phyloP scores from a whole-genome alignment of 2,113 vertebrate genomes.

The Hassar affinis region DNA sequence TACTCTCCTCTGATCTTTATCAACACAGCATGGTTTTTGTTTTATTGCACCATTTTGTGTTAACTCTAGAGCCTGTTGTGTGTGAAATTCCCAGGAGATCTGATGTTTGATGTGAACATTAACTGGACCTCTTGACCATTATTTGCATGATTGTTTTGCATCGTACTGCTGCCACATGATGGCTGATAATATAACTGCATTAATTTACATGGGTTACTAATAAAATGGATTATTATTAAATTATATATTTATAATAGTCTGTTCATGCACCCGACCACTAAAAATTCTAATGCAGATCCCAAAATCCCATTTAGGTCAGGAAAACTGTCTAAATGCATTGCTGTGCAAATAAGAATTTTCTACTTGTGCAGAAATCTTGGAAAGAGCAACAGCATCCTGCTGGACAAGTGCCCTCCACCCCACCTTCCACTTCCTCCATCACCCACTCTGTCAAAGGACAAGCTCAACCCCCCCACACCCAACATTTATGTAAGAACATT shows the following conservation, averaged over 20 bases:
- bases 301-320: not conserved
- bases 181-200: not conserved
- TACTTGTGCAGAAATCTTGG: conserved; percentile 82
- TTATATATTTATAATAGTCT: not conserved
- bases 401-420: conserved; percentile 96
- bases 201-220: not conserved
- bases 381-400: conserved; percentile 91
- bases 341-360: not conserved
- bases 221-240: not conserved
- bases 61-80: no score
- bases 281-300: no score
- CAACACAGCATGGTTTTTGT: no score
- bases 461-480: no score
- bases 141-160: not conserved
- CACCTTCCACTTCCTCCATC: conserved; percentile 85
- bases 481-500: conserved; percentile 87
- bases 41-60: no score
- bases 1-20: no score
- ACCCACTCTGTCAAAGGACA: conserved; percentile 94
- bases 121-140: not conserved
- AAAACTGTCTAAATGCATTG: not conserved
- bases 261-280: not conserved
- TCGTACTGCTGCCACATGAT: no score
- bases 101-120: not conserved
- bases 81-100: no score